phyloP scores from a whole-genome alignment of 2,797 vertebrate species.

The Gadopsis marmoratus region DNA sequence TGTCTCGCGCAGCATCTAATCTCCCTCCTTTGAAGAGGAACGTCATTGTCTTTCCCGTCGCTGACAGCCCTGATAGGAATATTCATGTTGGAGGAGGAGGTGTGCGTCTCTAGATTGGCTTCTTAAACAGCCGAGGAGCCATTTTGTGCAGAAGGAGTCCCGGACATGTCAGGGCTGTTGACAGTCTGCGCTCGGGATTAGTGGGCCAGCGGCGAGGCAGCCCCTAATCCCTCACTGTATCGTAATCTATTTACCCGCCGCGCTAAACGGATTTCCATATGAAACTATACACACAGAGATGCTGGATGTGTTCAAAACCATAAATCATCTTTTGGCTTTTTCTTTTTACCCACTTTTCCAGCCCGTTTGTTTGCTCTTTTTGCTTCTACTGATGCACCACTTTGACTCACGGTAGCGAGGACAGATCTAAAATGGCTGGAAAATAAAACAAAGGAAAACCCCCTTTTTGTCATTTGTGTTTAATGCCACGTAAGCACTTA shows the following conservation, averaged over 20 bases:
- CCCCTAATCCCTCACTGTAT: slow-evolving; percentile 90
- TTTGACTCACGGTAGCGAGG: not conserved
- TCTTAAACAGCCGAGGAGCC: slow-evolving; percentile 78
- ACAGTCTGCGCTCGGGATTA: slow-evolving; percentile 90
- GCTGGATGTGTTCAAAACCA: slow-evolving; percentile 83
- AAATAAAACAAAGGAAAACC: not conserved
- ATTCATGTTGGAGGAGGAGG: slow-evolving; percentile 62
- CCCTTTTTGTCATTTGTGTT: not conserved
- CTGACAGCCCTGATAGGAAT: slow-evolving; percentile 69
- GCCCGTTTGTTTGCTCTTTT: slow-evolving; percentile 3
- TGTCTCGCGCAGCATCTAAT: slow-evolving; percentile 73
- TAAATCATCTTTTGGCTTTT: slow-evolving; percentile 68
- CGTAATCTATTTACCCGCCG: slow-evolving; percentile 91
- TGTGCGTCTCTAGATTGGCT: slow-evolving; percentile 58
- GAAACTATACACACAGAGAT: slow-evolving; percentile 86
- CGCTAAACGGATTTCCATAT: slow-evolving; percentile 89
- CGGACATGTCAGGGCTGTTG: slow-evolving; percentile 83
- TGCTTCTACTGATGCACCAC: not conserved
- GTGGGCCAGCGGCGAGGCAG: slow-evolving; percentile 89
- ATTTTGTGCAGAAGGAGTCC: slow-evolving; percentile 78
- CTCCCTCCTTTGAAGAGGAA: slow-evolving; percentile 63
- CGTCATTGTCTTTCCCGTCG: slow-evolving; percentile 55
- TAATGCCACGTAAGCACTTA: no score
- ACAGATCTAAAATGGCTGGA: not conserved
- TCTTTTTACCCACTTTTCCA: slow-evolving; percentile 60